Evolutionary conservation across 2,113 vertebrate species (phyloP).

Genomic region (Phalacrocorax brasilianus): DNA sequence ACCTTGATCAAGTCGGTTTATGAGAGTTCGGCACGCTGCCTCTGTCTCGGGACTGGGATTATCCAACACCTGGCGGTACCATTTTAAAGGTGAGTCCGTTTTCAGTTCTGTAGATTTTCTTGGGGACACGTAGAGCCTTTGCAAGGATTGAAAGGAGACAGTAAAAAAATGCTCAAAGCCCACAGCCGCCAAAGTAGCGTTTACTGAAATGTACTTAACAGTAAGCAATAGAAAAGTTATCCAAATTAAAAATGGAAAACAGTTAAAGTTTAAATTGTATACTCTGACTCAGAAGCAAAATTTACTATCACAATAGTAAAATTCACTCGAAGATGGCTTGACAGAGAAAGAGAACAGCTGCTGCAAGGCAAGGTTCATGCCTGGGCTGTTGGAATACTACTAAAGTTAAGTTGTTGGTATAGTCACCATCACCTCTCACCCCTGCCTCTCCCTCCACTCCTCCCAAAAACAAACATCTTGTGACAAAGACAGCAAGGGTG

Average conservation of each 20-base stretch:
- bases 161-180: neutral
- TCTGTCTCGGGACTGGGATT: slow-evolving; percentile 89
- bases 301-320: neutral
- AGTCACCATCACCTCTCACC: too few species aligned
- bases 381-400: neutral
- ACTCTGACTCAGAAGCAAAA: neutral
- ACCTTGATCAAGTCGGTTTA: slow-evolving; percentile 88
- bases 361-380: neutral
- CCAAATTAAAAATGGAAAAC: neutral
- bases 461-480: neutral
- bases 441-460: neutral
- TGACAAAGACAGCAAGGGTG: too few species aligned
- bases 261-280: fast-evolving
- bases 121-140: slow-evolving; percentile 88
- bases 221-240: neutral
- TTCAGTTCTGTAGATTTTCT: slow-evolving; percentile 74
- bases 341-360: neutral
- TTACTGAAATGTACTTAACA: fast-evolving
- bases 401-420: neutral
- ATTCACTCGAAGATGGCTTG: neutral
- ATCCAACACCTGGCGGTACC: slow-evolving; percentile 88
- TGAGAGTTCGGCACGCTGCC: slow-evolving; percentile 83
- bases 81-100: slow-evolving; percentile 81
- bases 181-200: fast-evolving
- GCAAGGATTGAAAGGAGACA: neutral